Base-by-base conservation (phyloP, 2,888 invertebrate genomes). In the Hirudinaria manillensis region DNA sequence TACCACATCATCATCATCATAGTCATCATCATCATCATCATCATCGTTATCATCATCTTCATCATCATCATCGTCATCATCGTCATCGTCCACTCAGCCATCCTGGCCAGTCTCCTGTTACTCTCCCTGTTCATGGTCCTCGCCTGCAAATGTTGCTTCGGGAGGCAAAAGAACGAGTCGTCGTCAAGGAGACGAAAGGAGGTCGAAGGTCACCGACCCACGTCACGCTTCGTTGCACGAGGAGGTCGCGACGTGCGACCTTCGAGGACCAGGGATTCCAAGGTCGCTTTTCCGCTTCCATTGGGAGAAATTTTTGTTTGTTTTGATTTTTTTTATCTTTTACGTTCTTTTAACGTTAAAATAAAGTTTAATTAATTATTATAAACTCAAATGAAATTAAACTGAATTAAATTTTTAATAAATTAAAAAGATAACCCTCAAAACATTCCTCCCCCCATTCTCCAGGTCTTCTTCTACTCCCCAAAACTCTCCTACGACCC, bases 391-490 rank as follows among this genome's bases (percentile, higher is more conserved):
- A 61, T 61, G 19, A 4, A 45, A 6, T 45, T 45, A 10, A 4
- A 45, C n/a, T n/a, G n/a, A n/a, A n/a, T n/a, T 45, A 45, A 2
- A 45, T 45, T 45, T 6, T 1, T 10, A 45, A 45, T 45, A n/a
- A n/a, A n/a, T n/a, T n/a, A n/a, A n/a, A n/a, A n/a, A n/a, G n/a
- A n/a, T n/a, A n/a, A 10, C 45, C 45, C 16, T 45, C 10, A 45
- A 2, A 45, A 45, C 10, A 16, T 16, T 45, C 16, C 16, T 1
- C 13, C 45, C 45, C 16, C 6, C 45, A 3, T 16, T 45, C 45
- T 10, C 45, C 45, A 61, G 61, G 61, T 29, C 61, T 61, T 27
- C 61, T 61, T 61, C 29, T 61, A 61, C 61, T 61, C 61, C 10
- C 61, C 24, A 1, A 61, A 61, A 61, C 29, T 29, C n/a, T 45